A percentile compares a stretch with the other conserved stretches of the same genome.
Evolutionary conservation across 2,888 invertebrate species (phyloP).

Genomic region (Plagodis pulveraria): DNA sequence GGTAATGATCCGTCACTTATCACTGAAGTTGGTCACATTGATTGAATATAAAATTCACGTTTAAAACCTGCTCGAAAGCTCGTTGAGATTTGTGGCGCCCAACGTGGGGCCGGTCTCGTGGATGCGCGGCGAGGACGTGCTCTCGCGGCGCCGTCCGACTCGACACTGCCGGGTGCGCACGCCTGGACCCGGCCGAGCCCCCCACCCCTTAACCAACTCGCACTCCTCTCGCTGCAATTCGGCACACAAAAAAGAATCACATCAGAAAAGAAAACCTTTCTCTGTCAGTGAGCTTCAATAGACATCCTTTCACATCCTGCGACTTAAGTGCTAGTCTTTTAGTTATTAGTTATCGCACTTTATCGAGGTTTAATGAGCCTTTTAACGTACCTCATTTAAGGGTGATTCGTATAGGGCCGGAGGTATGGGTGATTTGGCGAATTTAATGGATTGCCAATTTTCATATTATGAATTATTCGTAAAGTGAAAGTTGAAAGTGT

Average conservation of each 20-base stretch:
- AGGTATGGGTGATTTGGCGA: constrained; percentile 12
- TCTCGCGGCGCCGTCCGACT: constrained; percentile 55
- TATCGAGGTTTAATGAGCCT: constrained; percentile 66
- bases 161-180: constrained; percentile 78
- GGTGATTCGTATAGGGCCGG: constrained; percentile 44
- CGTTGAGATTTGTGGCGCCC: constrained; percentile 61
- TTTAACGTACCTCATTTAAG: constrained; percentile 61
- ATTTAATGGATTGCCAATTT: constrained; percentile 39
- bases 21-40: constrained; percentile 31
- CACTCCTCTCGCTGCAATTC: constrained; percentile 64
- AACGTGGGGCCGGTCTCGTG: constrained; percentile 55
- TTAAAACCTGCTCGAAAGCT: constrained; percentile 21
- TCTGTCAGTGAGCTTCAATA: constrained; percentile 74
- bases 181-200: constrained; percentile 75
- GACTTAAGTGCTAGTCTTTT: constrained; percentile 63
- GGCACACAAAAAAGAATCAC: constrained; percentile 73
- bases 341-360: constrained; percentile 68
- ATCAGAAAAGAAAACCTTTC: constrained; percentile 74
- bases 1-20: constrained; percentile 31
- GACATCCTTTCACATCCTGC: constrained; percentile 58
- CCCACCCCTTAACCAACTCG: constrained; percentile 48
- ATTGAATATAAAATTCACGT: constrained; percentile 18
- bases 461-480: constrained; percentile 56
- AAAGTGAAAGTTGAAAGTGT: constrained; percentile 56
- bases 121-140: constrained; percentile 45